phyloP scores from a whole-genome alignment of 2,113 vertebrate genomes.

The Sorex araneus region DNA sequence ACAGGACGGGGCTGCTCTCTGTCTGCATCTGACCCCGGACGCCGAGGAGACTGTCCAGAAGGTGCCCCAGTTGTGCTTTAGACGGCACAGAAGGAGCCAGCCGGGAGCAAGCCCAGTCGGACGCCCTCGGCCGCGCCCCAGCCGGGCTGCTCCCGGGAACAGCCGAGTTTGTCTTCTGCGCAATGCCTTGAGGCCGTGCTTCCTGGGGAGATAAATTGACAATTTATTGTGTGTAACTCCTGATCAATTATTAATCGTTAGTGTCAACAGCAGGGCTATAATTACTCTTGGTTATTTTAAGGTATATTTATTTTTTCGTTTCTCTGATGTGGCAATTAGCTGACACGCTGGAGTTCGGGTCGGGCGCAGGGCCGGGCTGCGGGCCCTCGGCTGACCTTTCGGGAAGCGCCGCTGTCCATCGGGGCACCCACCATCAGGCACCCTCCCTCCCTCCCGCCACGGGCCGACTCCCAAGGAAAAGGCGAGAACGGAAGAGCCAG shows the following conservation, averaged over 20 bases:
- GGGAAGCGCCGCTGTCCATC: no score
- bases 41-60: not conserved
- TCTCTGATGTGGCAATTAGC: slow-evolving; percentile 89
- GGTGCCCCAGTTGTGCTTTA: not conserved
- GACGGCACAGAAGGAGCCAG: not conserved
- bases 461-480: slow-evolving; percentile 80
- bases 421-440: not conserved
- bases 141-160: no score
- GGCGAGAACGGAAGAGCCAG: slow-evolving; percentile 80
- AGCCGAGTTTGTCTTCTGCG: not conserved
- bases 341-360: slow-evolving; percentile 86
- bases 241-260: slow-evolving; percentile 93
- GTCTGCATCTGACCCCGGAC: slow-evolving; percentile 16
- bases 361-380: slow-evolving; percentile 81
- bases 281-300: slow-evolving; percentile 90
- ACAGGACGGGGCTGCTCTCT: not conserved
- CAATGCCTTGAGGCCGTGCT: slow-evolving; percentile 44
- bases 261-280: slow-evolving; percentile 91
- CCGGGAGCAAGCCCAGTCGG: not conserved
- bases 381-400: slow-evolving; percentile 24
- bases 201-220: slow-evolving; percentile 88
- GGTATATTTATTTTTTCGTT: slow-evolving; percentile 88
- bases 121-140: not conserved
- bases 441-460: no score
- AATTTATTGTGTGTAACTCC: slow-evolving; percentile 89